Conservation (phyloP, 2,113 vertebrate species). For the Calypte anna region DNA sequence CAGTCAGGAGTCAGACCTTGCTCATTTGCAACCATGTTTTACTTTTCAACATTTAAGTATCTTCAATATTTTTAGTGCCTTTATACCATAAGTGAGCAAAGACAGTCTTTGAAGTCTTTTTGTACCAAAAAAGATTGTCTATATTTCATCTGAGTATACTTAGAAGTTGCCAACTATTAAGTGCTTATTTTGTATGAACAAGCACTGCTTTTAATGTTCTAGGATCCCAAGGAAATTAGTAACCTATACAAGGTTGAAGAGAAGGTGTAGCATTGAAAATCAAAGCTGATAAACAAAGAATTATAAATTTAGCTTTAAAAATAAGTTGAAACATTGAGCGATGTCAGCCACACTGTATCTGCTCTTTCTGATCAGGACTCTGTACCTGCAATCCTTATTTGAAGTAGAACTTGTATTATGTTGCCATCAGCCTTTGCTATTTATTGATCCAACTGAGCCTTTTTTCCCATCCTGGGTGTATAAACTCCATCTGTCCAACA, state of each 20-base stretch:
- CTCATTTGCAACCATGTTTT: not conserved
- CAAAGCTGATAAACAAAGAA: not conserved
- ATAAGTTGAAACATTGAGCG: not conserved
- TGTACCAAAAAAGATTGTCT: not conserved
- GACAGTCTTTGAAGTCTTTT: not conserved
- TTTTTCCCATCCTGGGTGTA: conserved; percentile 29
- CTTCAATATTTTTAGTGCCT: not conserved
- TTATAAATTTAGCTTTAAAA: not conserved
- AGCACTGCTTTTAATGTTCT: not conserved
- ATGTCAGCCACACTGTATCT: not conserved
- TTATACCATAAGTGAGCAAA: not conserved
- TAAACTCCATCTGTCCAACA: conserved; percentile 40
- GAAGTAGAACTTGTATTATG: not conserved
- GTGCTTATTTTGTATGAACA: not conserved
- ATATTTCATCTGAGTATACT: not conserved
- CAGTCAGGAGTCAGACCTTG: not conserved
- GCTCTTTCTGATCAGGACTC: not conserved
- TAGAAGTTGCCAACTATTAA: not conserved
- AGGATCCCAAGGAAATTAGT: not conserved
- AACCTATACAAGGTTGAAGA: not conserved
- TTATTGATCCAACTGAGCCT: not conserved
- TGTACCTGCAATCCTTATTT: not conserved
- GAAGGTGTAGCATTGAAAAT: not conserved
- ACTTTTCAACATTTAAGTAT: not conserved
- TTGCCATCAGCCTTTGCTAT: conserved; percentile 30